Evolutionary conservation across 2,888 invertebrate genomes (phyloP).

Genomic region (Leucoma salicis): DNA sequence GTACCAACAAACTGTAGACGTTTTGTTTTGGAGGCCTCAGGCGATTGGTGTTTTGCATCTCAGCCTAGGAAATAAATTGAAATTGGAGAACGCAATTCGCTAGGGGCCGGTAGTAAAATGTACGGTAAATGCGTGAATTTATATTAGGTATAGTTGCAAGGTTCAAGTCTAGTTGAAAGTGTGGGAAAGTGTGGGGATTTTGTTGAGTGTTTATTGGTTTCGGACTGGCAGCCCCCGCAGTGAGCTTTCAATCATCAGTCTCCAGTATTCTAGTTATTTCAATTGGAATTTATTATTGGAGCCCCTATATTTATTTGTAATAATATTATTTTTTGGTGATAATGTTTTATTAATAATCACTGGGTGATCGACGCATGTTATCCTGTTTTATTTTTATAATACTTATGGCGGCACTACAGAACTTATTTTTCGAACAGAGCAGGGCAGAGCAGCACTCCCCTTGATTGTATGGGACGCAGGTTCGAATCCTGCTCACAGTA

Average conservation of each 20-base stretch:
- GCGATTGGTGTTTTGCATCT: slow-evolving; percentile 70
- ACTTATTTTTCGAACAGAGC: too few relatives aligned
- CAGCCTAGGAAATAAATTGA: slow-evolving; percentile 64
- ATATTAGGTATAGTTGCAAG: slow-evolving; percentile 35
- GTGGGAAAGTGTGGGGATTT: slow-evolving; percentile 12
- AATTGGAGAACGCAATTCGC: slow-evolving; percentile 65
- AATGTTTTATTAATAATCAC: too few relatives aligned
- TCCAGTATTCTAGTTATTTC: not conserved
- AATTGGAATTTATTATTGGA: not conserved
- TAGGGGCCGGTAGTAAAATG: slow-evolving; percentile 52
- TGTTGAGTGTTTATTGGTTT: slow-evolving; percentile 32
- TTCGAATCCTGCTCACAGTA: too few relatives aligned
- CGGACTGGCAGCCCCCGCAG: slow-evolving; percentile 16
- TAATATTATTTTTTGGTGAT: not conserved
- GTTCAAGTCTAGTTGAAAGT: slow-evolving; percentile 13
- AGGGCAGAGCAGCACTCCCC: too few relatives aligned
- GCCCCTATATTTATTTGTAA: not conserved
- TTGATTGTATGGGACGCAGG: too few relatives aligned
- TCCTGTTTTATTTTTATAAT: too few relatives aligned
- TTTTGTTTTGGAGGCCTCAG: slow-evolving; percentile 32
- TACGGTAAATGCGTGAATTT: slow-evolving; percentile 41
- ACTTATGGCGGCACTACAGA: too few relatives aligned
- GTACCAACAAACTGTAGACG: slow-evolving; percentile 32
- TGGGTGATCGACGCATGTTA: too few relatives aligned
- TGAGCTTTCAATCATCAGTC: slow-evolving; percentile 11